Evolutionary conservation across 1,140 invertebrate species (phyloP).

Genomic region (Epicauta chinensis): DNA sequence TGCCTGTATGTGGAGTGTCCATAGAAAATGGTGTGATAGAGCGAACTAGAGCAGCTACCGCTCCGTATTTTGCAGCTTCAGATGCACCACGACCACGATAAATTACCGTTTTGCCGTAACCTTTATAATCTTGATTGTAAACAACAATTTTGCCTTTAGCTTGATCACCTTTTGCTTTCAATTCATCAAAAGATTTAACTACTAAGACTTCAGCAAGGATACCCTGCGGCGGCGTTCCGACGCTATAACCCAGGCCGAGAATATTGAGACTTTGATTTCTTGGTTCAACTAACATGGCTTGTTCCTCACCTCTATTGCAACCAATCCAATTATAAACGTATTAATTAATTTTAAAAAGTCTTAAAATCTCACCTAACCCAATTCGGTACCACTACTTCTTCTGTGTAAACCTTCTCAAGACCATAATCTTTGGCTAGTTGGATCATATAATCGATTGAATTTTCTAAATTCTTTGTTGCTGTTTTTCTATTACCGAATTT

Average conservation of each 20-base stretch:
- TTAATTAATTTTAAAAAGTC: not conserved
- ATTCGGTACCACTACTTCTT: constrained; percentile 48
- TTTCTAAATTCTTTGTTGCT: constrained; percentile 58
- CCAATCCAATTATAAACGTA: not conserved
- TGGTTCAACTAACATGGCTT: constrained; percentile 53
- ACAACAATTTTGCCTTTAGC: constrained; percentile 66
- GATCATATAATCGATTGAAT: constrained; percentile 67
- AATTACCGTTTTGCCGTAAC: constrained; percentile 52
- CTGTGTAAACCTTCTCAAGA: constrained; percentile 59
- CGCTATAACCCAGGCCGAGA: constrained; percentile 58
- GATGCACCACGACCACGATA: constrained; percentile 56
- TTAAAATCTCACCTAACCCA: constrained; percentile 50
- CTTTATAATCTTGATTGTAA: constrained; percentile 59
- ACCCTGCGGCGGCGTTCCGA: constrained; percentile 59
- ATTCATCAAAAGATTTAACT: constrained; percentile 59
- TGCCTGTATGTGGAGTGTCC: constrained; percentile 63
- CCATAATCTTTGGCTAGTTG: constrained; percentile 47
- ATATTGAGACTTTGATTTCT: constrained; percentile 52
- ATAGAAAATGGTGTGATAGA: constrained; percentile 72
- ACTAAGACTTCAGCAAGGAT: constrained; percentile 66
- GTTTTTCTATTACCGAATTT: constrained; percentile 63
- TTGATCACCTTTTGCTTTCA: constrained; percentile 40
- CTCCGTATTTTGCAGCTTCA: constrained; percentile 62
- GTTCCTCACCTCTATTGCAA: constrained; percentile 57
- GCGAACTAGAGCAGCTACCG: constrained; percentile 65